phyloP scores from a whole-genome alignment of 1,140 invertebrate species.

The Lepeophtheirus salmonis region DNA sequence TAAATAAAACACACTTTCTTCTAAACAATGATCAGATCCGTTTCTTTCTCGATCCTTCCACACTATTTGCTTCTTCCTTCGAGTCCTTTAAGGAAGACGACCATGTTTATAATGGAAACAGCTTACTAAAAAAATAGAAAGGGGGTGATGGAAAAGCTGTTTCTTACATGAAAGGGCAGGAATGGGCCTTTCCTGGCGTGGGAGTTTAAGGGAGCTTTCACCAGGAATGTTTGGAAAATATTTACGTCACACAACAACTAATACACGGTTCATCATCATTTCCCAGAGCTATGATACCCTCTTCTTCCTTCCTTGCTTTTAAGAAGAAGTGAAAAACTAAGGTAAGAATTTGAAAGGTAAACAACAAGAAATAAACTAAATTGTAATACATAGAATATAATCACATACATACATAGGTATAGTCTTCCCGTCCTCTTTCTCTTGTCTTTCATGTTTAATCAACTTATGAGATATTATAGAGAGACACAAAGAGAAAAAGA shows the following conservation, averaged over 20 bases:
- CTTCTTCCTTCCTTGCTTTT: background rate
- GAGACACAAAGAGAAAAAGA: background rate
- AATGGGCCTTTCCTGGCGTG: background rate
- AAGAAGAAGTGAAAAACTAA: background rate
- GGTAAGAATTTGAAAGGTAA: background rate
- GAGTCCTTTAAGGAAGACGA: background rate
- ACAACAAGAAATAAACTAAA: no score
- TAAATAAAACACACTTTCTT: background rate
- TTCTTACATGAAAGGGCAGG: background rate
- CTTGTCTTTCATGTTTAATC: background rate
- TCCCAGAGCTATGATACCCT: no score
- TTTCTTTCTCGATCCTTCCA: no score
- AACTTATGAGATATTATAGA: no score
- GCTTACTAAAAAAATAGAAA: background rate
- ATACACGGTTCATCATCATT: background rate
- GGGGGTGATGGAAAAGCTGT: background rate
- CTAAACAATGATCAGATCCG: background rate
- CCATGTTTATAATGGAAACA: background rate
- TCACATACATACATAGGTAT: background rate
- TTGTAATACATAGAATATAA: background rate
- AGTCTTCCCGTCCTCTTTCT: background rate
- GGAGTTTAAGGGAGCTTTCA: background rate
- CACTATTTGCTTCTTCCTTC: no score
- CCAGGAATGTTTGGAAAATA: background rate
- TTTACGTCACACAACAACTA: background rate